These are phyloP conservation scores for Istiophorus platypterus DNA, from an alignment of 2,113 vertebrate species.

Conservation along the genomic window DNA sequence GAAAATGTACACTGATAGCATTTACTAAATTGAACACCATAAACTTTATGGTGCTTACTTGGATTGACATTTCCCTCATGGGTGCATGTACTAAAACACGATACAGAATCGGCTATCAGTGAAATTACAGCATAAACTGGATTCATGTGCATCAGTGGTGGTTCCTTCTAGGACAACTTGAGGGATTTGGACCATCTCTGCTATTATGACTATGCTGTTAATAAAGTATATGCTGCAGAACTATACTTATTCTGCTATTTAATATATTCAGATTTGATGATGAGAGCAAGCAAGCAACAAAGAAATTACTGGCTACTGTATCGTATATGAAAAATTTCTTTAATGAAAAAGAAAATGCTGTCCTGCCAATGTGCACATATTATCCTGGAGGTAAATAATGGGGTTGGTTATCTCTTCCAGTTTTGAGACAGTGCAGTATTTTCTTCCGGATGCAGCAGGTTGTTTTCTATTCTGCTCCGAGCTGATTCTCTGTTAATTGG, in stretches of 20 bases:
- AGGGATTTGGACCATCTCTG: conserved; percentile 21
- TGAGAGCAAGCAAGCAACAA: not conserved
- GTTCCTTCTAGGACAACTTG: conserved; percentile 8
- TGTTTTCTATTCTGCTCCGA: conserved; percentile 65
- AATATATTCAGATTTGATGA: conserved; percentile 13
- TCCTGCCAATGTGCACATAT: conserved; percentile 31
- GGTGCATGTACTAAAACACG: conserved; percentile 11
- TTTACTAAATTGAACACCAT: conserved; percentile 49
- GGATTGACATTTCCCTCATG: conserved; percentile 32
- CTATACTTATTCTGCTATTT: not conserved
- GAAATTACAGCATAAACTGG: conserved; percentile 23
- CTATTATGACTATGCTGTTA: not conserved
- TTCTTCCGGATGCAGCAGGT: conserved; percentile 54
- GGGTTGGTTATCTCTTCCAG: conserved; percentile 48
- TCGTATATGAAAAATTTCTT: conserved; percentile 6
- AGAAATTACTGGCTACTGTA: not conserved
- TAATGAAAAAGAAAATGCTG: conserved; percentile 22
- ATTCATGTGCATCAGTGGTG: conserved; percentile 7
- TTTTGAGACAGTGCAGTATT: conserved; percentile 24
- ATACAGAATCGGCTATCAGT: conserved; percentile 24
- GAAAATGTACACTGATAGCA: conserved; percentile 49
- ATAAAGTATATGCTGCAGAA: not conserved
- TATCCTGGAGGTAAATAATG: conserved; percentile 56
- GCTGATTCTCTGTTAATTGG: conserved; percentile 71
- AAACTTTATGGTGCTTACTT: conserved; percentile 25